Evolutionary conservation across 2,888 invertebrate genomes (phyloP).

Genomic region (Parasteatoda lunata): DNA sequence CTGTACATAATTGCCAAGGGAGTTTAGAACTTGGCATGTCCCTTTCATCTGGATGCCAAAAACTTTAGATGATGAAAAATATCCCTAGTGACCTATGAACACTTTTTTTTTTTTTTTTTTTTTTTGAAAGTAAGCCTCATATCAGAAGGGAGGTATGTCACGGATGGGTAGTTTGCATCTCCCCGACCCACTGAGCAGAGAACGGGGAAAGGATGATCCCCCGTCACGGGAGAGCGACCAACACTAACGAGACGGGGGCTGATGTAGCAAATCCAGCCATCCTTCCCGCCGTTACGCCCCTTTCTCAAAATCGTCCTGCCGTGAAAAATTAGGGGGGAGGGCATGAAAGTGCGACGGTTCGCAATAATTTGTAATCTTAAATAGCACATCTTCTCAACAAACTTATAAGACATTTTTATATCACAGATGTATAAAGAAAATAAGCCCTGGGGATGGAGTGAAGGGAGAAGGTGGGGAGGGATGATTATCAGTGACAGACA

Average conservation of each 20-base stretch:
- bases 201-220: slow-evolving; percentile 54
- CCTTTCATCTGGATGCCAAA: background rate
- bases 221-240: slow-evolving; percentile 62
- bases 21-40: background rate
- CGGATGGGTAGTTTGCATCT: background rate
- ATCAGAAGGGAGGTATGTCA: background rate
- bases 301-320: slow-evolving; percentile 22
- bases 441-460: no score
- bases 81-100: background rate
- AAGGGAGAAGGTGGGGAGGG: background rate
- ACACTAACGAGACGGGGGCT: slow-evolving; percentile 61
- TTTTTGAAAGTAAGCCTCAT: background rate
- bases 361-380: slow-evolving; percentile 34
- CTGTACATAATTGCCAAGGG: no score
- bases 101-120: background rate
- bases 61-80: background rate
- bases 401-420: no score
- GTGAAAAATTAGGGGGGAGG: slow-evolving; percentile 42
- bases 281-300: background rate
- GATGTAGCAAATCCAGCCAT: slow-evolving; percentile 33
- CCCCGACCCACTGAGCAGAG: background rate
- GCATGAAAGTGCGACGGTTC: background rate
- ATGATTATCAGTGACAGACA: background rate
- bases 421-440: no score
- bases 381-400: slow-evolving; percentile 19